Evolutionary conservation across 2,113 vertebrate species (phyloP).

Genomic region (Rhipidura dahli): DNA sequence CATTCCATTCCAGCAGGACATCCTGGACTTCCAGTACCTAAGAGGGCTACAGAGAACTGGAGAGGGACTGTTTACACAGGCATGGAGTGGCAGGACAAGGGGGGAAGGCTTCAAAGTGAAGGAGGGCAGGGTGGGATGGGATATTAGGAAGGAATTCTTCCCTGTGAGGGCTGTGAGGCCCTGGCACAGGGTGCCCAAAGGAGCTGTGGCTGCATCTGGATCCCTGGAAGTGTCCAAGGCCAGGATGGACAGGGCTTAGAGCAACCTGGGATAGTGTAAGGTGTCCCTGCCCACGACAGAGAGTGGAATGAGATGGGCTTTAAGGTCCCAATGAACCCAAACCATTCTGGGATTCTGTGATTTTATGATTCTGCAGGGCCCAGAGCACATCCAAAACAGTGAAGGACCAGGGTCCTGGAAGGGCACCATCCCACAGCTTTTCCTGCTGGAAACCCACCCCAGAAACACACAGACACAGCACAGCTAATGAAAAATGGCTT

Average conservation of each 20-base stretch:
- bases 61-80: neutral
- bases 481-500: neutral
- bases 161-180: rapidly evolving
- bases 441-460: neutral
- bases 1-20: neutral
- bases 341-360: neutral
- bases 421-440: neutral
- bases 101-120: neutral
- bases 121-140: neutral
- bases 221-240: rapidly evolving
- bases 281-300: neutral
- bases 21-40: neutral
- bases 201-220: neutral
- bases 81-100: neutral
- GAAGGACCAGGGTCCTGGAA: rapidly evolving
- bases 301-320: neutral
- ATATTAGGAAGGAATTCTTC: neutral
- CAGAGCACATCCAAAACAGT: neutral
- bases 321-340: neutral
- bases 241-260: rapidly evolving
- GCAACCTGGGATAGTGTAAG: rapidly evolving
- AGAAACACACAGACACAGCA: neutral
- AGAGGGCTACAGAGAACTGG: neutral
- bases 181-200: neutral
- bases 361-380: neutral